Base-by-base conservation (phyloP, 1,140 invertebrate genomes). In the Ridgeia piscesae region DNA sequence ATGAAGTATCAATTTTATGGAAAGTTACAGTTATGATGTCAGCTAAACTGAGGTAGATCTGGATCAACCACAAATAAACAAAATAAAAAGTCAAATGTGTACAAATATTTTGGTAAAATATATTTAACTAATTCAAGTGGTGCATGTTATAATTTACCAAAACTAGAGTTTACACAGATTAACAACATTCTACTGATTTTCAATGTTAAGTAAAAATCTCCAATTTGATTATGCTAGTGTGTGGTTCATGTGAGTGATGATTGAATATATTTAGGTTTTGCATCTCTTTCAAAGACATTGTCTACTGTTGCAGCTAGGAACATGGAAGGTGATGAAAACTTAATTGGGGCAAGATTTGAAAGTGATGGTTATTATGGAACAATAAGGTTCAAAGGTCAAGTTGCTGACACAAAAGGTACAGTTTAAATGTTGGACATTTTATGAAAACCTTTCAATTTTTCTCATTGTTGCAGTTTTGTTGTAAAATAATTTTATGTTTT, bases 301-400 rank as follows among this genome's bases (percentile, higher is more conserved):
- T 77, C 27, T 77, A 14, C 58, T 77, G 58, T 77, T 77, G 58
- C 58, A 77, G 58, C 58, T 77, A 77, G 58, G 6, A 77, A 77
- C n/a, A n/a, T 77, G 58, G 58, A 77, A 77, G 58, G 33, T 6
- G 89, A 90, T 34, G 34, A 90, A 17, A 91, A 42, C 48, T 92
- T 21, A 6, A 91, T 97, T 93, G 97, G 96, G 92, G 95, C 96
- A 93, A 95, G 97, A 93, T 95, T 97, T 35, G 95, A 96, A 33
- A 96, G 96, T 95, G 97, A 97, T 93, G 96, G 96, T 91, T 94
- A 96, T 92, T 94, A 94, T 93, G 97, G 97, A 91, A 97, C 96
- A 48, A 94, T 97, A 11, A 96, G 95, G 92, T 97, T 97, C 94
- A 95, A 97, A 92, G 97, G 97, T 42, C 93, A 95, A 90, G 96